Percentiles rank a stretch among this genome's conserved stretches.
phyloP scores from a whole-genome alignment of 2,888 invertebrate genomes.

The Tricholauxania praeusta region DNA sequence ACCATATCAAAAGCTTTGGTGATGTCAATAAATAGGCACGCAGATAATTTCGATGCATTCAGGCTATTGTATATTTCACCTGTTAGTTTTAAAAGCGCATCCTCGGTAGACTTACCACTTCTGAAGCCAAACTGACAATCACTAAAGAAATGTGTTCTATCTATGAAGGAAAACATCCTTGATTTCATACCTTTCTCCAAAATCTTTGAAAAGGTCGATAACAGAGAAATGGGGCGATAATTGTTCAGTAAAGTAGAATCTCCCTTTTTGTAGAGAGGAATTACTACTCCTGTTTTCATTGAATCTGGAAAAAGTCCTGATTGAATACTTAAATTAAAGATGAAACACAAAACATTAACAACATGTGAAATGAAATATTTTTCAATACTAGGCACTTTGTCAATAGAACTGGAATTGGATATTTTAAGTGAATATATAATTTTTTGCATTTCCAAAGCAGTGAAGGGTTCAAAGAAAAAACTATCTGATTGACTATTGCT shows the following conservation, averaged over 20 bases:
- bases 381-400: not conserved
- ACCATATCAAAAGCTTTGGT: not conserved
- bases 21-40: too few relatives aligned
- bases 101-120: conserved; percentile 18
- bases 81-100: not conserved
- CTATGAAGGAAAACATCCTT: conserved; percentile 21
- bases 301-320: not conserved
- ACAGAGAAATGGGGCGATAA: not conserved
- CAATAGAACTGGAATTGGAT: too few relatives aligned
- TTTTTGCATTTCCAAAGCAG: too few relatives aligned
- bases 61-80: not conserved
- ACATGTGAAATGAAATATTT: conserved; percentile 1
- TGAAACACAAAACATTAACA: not conserved
- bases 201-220: not conserved
- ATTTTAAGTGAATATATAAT: too few relatives aligned
- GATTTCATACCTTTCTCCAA: not conserved
- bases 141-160: conserved; percentile 26
- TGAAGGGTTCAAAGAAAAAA: too few relatives aligned
- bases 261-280: conserved; percentile 26
- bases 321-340: conserved; percentile 11
- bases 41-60: not conserved
- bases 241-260: conserved; percentile 5
- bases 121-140: conserved; percentile 29
- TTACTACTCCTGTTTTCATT: too few relatives aligned
- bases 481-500: too few relatives aligned